Conservation (phyloP, 2,113 vertebrate genomes). For the Nettapus auritus region DNA sequence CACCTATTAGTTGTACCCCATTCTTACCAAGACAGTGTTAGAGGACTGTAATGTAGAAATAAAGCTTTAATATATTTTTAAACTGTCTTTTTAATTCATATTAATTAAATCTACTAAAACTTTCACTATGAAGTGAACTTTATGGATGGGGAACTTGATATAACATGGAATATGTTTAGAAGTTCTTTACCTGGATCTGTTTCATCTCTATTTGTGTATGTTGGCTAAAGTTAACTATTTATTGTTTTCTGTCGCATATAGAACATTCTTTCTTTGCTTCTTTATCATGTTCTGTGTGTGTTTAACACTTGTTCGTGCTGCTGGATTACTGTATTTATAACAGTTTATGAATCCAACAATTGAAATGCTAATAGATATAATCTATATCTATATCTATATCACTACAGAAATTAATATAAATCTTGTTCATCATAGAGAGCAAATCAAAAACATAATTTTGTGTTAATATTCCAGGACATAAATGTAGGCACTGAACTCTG, state of each 20-base stretch:
- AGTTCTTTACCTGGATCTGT: neutral
- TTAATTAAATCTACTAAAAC: neutral
- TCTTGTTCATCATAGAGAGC: neutral
- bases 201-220: neutral
- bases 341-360: neutral
- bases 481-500: neutral
- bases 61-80: neutral
- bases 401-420: neutral
- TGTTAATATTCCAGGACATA: neutral
- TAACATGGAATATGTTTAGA: neutral
- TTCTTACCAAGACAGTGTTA: neutral
- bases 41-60: neutral
- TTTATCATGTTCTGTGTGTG: neutral
- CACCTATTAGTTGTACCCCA: accelerated
- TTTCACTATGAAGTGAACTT: neutral
- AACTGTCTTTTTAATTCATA: neutral
- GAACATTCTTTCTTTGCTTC: neutral
- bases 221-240: neutral
- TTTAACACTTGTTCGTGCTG: neutral
- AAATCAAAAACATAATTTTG: neutral
- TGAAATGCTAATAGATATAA: neutral
- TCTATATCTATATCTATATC: too few species aligned
- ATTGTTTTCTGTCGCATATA: neutral
- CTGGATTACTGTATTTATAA: neutral
- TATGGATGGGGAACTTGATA: neutral